Percentiles rank a stretch among this genome's conserved stretches.
Evolutionary conservation across 2,797 vertebrate genomes (phyloP).

Genomic region (Brachymystax lenok): DNA sequence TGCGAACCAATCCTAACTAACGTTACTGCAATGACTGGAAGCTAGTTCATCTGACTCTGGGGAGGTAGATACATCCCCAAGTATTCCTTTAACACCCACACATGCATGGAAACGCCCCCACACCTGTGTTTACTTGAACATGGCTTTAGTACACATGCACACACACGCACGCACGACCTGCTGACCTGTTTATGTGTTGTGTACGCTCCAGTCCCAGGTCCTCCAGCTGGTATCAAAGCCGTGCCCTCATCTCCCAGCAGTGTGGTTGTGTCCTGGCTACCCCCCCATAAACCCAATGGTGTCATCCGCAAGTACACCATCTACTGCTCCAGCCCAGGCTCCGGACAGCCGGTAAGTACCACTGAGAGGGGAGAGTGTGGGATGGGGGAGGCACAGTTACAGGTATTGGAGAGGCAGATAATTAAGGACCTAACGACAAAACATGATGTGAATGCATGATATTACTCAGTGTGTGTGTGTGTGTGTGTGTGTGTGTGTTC

Average conservation of each 20-base stretch:
- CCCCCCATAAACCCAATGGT: slow-evolving; percentile 93
- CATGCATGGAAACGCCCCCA: neutral
- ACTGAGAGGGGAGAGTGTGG: slow-evolving; percentile 22
- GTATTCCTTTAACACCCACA: too few relatives aligned
- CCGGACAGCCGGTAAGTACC: slow-evolving; percentile 90
- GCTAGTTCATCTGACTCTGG: too few relatives aligned
- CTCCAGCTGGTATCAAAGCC: slow-evolving; percentile 95
- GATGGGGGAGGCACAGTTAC: neutral
- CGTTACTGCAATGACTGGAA: too few relatives aligned
- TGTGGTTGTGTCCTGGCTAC: slow-evolving; percentile 97
- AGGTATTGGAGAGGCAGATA: neutral
- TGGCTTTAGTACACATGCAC: neutral
- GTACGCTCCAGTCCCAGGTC: slow-evolving; percentile 85
- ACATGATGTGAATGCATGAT: slow-evolving; percentile 2
- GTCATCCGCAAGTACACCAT: slow-evolving; percentile 99
- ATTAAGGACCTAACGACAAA: neutral
- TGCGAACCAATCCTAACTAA: too few relatives aligned
- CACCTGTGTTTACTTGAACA: neutral
- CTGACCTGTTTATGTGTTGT: slow-evolving; percentile 39
- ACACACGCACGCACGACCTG: slow-evolving; percentile 14
- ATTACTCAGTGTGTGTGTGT: slow-evolving; percentile 1
- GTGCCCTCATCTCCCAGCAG: slow-evolving; percentile 92
- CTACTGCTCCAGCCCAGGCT: slow-evolving; percentile 97
- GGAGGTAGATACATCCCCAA: too few relatives aligned
- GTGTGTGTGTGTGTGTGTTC: neutral